Evolutionary conservation across 1,140 invertebrate genomes (phyloP).

Genomic region (Heliconius congener): DNA sequence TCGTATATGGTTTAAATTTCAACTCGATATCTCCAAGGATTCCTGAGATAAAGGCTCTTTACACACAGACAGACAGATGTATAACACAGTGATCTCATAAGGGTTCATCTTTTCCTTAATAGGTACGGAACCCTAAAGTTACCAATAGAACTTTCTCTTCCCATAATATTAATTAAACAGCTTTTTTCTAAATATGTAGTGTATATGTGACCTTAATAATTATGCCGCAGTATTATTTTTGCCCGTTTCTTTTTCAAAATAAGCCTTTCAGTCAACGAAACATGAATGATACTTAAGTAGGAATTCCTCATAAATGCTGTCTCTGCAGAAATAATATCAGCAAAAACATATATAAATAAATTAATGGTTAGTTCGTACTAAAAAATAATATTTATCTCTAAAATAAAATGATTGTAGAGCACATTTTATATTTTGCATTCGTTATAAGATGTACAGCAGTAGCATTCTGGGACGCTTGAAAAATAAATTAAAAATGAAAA

Average conservation of each 20-base stretch:
- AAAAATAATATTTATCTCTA: not conserved
- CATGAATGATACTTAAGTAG: slow-evolving; percentile 18
- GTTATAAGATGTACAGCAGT: not conserved
- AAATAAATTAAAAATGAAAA: too few relatives aligned
- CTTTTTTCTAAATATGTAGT: not conserved
- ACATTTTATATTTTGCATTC: not conserved
- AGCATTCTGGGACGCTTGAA: not conserved
- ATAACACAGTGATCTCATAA: too few relatives aligned
- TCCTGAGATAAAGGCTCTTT: too few relatives aligned
- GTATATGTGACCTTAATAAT: slow-evolving; percentile 17
- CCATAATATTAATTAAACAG: not conserved
- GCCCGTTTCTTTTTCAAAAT: slow-evolving; percentile 18
- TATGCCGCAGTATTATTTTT: slow-evolving; percentile 9
- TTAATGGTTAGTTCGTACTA: not conserved
- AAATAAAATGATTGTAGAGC: not conserved
- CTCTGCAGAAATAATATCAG: not conserved
- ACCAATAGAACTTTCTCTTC: too few relatives aligned
- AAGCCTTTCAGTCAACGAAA: slow-evolving; percentile 14
- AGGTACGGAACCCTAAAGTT: too few relatives aligned
- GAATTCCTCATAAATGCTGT: slow-evolving; percentile 7
- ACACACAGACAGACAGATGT: too few relatives aligned
- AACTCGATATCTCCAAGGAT: too few relatives aligned
- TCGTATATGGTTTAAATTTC: too few relatives aligned
- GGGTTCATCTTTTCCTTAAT: too few relatives aligned
- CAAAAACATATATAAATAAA: not conserved